These are phyloP conservation scores for Dendroctonus ponderosae DNA, from an alignment of 1,140 invertebrate species.

Conservation along the genomic window DNA sequence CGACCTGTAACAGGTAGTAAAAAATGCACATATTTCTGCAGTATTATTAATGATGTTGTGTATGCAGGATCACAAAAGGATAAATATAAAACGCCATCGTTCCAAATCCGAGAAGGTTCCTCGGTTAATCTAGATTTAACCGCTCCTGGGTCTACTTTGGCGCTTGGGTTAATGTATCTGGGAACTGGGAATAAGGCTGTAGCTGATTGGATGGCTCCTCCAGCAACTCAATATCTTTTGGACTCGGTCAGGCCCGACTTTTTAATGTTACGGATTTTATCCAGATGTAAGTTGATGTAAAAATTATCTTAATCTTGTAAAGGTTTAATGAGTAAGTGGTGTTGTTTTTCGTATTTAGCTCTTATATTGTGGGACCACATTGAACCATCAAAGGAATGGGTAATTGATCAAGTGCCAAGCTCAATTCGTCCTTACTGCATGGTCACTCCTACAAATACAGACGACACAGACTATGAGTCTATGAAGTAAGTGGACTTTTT, in stretches of 20 bases:
- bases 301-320: neutral
- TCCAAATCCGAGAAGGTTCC: conserved; percentile 87
- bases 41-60: neutral
- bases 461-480: conserved; percentile 84
- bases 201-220: conserved; percentile 90
- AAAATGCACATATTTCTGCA: neutral
- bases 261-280: conserved; percentile 78
- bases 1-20: conserved; percentile 65
- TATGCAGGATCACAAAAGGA: conserved; percentile 71
- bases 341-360: conserved; percentile 27
- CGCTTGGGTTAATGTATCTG: conserved; percentile 91
- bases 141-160: conserved; percentile 90
- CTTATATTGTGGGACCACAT: conserved; percentile 87
- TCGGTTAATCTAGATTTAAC: conserved; percentile 95
- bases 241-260: conserved; percentile 94
- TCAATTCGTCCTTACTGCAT: conserved; percentile 71
- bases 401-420: conserved; percentile 77
- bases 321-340: neutral
- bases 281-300: conserved; percentile 57
- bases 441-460: conserved; percentile 64
- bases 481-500: conserved; percentile 71
- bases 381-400: conserved; percentile 77
- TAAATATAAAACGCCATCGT: conserved; percentile 80
- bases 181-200: conserved; percentile 82
- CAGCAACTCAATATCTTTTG: conserved; percentile 85